Evolutionary conservation across 2,797 vertebrate species (phyloP), one percentile per base, ranked within the genome.

Genomic region (Pseudochaenichthys georgianus): DNA sequence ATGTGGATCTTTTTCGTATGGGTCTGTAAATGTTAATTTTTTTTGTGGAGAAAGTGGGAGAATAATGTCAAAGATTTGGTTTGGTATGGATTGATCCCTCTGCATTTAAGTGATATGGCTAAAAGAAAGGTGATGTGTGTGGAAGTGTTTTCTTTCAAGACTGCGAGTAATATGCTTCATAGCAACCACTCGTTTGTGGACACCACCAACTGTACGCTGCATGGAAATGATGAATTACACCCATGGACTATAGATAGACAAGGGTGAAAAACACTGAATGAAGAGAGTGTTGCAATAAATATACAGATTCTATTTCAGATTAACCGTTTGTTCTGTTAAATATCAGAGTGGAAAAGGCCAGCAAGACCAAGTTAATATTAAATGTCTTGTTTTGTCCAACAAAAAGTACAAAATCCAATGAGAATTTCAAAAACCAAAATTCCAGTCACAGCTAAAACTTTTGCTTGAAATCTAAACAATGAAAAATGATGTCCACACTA

Each of bases 81-180:
- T 52, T 31, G 4, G 3, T 34, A 5, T 55, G 50, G 1, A 65
- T 51, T 60, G 60, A 3, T 57, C 3, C 63, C 13, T 41, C 0
- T 55, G 31, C 13, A 5, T 48, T 75, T 62, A 47, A 34, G n/a
- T 60, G 8, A 34, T 38, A 3, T 38, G 12, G 7, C 5, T 10
- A 45, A 55, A 38, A 62, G 3, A 16, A 50, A 64, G 50, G 45
- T 16, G 54, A 23, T 67, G 23, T 58, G 34, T 66, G 42, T 54
- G 17, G 13, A 66, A 78, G 43, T 46, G 28, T 64, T 13, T 9
- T 48, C 61, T 48, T n/a, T 48, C 9, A 9, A 19, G 16, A 9
- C 43, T 58, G 17, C 13, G 19, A 41, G 13, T 43, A 1, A 8
- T 62, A 62, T 28, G 2, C 31, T 43, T 55, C 21, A 17, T 23